These are phyloP conservation scores for Hydrochoerus hydrochaeris DNA, from an alignment of 2,113 vertebrate species.

Conservation along the genomic window DNA sequence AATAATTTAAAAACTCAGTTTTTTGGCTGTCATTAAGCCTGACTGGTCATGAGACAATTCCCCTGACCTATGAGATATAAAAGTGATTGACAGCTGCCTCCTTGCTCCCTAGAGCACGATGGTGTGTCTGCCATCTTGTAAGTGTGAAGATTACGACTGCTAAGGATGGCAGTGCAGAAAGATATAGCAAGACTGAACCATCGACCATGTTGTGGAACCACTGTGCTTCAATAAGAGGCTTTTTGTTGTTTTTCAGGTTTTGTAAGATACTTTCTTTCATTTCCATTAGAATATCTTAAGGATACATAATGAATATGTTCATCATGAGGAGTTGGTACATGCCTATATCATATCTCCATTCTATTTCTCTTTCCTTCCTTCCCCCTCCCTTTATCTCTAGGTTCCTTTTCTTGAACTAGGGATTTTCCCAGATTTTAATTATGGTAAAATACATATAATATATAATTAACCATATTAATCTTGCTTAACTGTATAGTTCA, in stretches of 20 bases:
- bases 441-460: background rate
- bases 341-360: too few species aligned
- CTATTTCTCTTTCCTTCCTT: too few species aligned
- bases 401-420: background rate
- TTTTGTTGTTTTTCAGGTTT: background rate
- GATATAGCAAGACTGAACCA: background rate
- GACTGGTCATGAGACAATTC: background rate
- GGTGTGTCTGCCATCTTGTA: background rate
- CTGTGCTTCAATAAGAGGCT: background rate
- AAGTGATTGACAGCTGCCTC: background rate
- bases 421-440: background rate
- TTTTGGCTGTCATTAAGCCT: background rate
- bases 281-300: background rate
- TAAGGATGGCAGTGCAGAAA: background rate
- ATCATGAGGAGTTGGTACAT: too few species aligned
- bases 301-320: background rate
- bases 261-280: background rate
- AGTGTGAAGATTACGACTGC: background rate
- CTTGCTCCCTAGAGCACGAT: background rate
- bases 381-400: too few species aligned
- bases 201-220: background rate
- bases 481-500: too few species aligned
- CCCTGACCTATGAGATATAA: background rate
- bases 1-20: background rate
- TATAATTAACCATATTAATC: background rate